A percentile compares a stretch with the other conserved stretches of the same genome.
phyloP scores from a whole-genome alignment of 1,140 invertebrate genomes.

The Caenorhabditis remanei region DNA sequence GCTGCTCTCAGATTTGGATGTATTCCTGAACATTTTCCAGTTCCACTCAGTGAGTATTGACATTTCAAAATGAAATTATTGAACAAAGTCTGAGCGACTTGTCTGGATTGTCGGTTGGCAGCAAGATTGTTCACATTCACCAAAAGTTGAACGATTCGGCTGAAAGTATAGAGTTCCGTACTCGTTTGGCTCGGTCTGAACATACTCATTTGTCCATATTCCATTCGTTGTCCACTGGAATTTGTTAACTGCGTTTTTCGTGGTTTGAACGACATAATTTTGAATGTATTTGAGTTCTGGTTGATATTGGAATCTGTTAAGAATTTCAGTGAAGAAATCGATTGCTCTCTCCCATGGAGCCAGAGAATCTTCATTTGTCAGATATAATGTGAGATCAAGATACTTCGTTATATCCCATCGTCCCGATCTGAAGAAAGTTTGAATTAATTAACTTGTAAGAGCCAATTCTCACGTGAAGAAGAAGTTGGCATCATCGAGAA shows the following conservation, averaged over 20 bases:
- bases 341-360: conserved; percentile 32
- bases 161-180: background rate
- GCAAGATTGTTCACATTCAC: conserved; percentile 30
- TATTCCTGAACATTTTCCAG: conserved; percentile 42
- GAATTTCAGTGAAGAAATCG: conserved; percentile 11
- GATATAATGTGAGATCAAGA: conserved; percentile 20
- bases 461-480: conserved; percentile 41
- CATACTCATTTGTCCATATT: conserved; percentile 30
- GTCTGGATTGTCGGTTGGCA: background rate
- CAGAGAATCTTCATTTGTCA: conserved; percentile 29
- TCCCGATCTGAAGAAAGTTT: background rate
- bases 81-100: conserved; percentile 20
- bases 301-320: conserved; percentile 25
- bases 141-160: conserved; percentile 41
- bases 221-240: conserved; percentile 31
- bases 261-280: conserved; percentile 32
- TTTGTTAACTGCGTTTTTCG: background rate
- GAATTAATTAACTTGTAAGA: background rate
- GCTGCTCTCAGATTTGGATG: conserved; percentile 23
- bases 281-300: background rate
- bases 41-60: background rate
- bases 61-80: conserved; percentile 7
- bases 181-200: background rate
- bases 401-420: conserved; percentile 10
- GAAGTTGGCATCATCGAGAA: conserved; percentile 43